phyloP scores from a whole-genome alignment of 2,888 invertebrate genomes.

The Parnassius glacialis region DNA sequence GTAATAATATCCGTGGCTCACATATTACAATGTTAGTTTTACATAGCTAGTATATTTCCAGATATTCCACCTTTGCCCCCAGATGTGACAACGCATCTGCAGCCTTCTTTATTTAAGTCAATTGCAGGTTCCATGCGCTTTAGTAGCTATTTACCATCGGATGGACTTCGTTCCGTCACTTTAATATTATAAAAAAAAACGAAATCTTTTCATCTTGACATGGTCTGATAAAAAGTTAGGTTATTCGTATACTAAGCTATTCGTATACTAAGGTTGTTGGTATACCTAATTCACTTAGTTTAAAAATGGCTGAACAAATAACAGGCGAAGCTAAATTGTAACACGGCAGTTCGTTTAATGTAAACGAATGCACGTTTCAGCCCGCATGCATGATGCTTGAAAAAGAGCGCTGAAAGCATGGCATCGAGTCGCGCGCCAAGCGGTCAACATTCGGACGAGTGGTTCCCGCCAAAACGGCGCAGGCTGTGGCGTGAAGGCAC shows the following conservation, averaged over 20 bases:
- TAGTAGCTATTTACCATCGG: too few relatives aligned
- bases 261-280: not conserved
- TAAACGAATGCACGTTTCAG: constrained; percentile 23
- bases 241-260: not conserved
- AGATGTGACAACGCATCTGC: too few relatives aligned
- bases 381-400: constrained; percentile 26
- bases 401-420: constrained; percentile 47
- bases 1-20: too few relatives aligned
- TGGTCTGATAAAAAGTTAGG: not conserved
- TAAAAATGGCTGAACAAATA: not conserved
- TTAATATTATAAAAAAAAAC: not conserved
- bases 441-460: constrained; percentile 49
- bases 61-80: too few relatives aligned
- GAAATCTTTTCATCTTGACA: not conserved
- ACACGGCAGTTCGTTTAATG: constrained; percentile 2
- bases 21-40: not conserved
- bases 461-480: constrained; percentile 72
- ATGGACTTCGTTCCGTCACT: not conserved
- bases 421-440: constrained; percentile 41
- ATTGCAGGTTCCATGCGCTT: too few relatives aligned
- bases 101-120: too few relatives aligned
- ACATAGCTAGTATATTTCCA: not conserved
- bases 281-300: not conserved
- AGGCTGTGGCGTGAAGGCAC: constrained; percentile 77
- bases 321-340: not conserved